phyloP scores from a whole-genome alignment of 2,797 vertebrate species.

The Sebastiscus tertius region DNA sequence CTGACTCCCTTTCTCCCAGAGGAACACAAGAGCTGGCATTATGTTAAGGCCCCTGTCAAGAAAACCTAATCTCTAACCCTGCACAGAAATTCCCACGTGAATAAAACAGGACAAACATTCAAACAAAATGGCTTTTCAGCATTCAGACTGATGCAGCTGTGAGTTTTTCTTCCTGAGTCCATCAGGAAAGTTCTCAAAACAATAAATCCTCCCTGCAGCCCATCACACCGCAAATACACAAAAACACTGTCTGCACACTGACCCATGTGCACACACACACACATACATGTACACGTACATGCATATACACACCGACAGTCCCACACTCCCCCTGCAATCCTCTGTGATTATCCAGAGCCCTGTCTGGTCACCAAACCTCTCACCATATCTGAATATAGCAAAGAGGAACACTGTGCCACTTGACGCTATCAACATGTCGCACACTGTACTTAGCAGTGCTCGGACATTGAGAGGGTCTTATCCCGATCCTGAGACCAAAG shows the following conservation, averaged over 20 bases:
- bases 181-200: slow-evolving; percentile 32
- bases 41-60: background rate
- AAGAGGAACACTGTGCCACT: slow-evolving; percentile 54
- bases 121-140: slow-evolving; percentile 12
- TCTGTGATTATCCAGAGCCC: slow-evolving; percentile 24
- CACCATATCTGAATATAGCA: slow-evolving; percentile 68
- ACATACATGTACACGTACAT: background rate
- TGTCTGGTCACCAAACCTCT: slow-evolving; percentile 9
- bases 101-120: slow-evolving; percentile 28
- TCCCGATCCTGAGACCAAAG: slow-evolving; percentile 8
- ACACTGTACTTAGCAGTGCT: slow-evolving; percentile 13
- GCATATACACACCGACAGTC: background rate
- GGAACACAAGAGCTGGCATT: slow-evolving; percentile 10
- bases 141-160: background rate
- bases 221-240: background rate
- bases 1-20: slow-evolving; percentile 18
- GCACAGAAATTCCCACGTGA: slow-evolving; percentile 38
- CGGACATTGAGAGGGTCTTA: slow-evolving; percentile 2
- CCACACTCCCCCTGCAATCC: background rate
- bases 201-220: slow-evolving; percentile 15
- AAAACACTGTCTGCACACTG: background rate
- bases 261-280: background rate
- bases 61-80: slow-evolving; percentile 26
- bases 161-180: background rate
- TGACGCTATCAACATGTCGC: slow-evolving; percentile 48